A percentile compares a stretch with the other conserved stretches of the same genome.
These are phyloP conservation scores for Pheosia gnoma DNA, from an alignment of 2,888 invertebrate species.

Conservation along the genomic window DNA sequence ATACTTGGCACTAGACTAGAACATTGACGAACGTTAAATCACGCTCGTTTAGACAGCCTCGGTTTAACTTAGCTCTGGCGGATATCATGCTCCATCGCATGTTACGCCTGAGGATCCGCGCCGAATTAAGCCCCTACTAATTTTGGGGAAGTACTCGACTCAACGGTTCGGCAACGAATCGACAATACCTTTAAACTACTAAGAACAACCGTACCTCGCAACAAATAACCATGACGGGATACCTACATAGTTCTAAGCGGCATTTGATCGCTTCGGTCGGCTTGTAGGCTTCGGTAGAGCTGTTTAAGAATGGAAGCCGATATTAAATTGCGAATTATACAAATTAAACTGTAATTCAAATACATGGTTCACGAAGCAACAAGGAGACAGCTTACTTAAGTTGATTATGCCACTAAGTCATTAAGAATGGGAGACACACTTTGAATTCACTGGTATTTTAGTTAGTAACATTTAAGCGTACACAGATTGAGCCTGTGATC, in stretches of 20 bases:
- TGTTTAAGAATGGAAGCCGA: no score
- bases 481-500: conserved; percentile 60
- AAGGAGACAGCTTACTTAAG: no score
- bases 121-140: conserved; percentile 60
- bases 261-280: no score
- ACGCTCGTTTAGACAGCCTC: conserved; percentile 53
- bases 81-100: conserved; percentile 65
- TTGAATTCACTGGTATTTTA: conserved; percentile 29
- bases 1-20: background rate
- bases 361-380: no score
- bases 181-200: conserved; percentile 60
- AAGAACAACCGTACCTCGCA: conserved; percentile 50
- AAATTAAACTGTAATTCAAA: no score
- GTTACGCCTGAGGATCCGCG: conserved; percentile 49
- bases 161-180: conserved; percentile 57
- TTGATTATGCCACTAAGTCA: no score
- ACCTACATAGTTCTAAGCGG: no score
- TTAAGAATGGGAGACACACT: background rate
- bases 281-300: no score
- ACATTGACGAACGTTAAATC: conserved; percentile 45
- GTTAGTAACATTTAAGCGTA: conserved; percentile 38
- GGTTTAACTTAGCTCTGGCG: conserved; percentile 61
- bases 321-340: no score
- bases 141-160: conserved; percentile 70
- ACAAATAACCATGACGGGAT: conserved; percentile 50